Conservation (phyloP, 2,113 vertebrate genomes). For the Oxyruncus cristatus region DNA sequence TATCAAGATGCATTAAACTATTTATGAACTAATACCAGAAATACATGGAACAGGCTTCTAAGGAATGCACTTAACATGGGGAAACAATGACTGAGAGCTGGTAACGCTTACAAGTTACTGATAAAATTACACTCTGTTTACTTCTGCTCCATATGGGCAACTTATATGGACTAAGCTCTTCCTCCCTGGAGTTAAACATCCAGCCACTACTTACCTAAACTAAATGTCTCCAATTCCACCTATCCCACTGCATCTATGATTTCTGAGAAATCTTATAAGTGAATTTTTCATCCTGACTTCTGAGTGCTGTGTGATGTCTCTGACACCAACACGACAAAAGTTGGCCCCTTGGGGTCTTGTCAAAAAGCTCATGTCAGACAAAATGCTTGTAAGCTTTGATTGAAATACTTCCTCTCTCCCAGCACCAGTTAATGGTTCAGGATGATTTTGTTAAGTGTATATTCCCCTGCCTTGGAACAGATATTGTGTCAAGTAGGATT, state of each 20-base stretch:
- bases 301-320: slow-evolving; percentile 31
- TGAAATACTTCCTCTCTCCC: slow-evolving; percentile 57
- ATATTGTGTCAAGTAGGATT: slow-evolving; percentile 70
- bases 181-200: not conserved
- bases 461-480: slow-evolving; percentile 80
- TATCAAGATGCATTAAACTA: not conserved
- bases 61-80: not conserved
- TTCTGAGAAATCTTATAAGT: not conserved
- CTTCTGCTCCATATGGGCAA: not conserved
- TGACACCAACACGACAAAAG: slow-evolving; percentile 62
- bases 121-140: not conserved
- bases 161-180: rapidly evolving
- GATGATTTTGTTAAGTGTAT: slow-evolving; percentile 64
- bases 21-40: not conserved
- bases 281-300: slow-evolving; percentile 51
- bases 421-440: slow-evolving; percentile 63
- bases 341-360: slow-evolving; percentile 61
- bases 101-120: not conserved
- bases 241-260: not conserved
- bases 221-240: not conserved
- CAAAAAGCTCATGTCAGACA: slow-evolving; percentile 61
- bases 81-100: not conserved
- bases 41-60: not conserved
- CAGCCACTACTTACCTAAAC: not conserved
- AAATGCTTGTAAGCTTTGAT: slow-evolving; percentile 60